phyloP scores from a whole-genome alignment of 2,113 vertebrate genomes.

The Acinonyx jubatus region DNA sequence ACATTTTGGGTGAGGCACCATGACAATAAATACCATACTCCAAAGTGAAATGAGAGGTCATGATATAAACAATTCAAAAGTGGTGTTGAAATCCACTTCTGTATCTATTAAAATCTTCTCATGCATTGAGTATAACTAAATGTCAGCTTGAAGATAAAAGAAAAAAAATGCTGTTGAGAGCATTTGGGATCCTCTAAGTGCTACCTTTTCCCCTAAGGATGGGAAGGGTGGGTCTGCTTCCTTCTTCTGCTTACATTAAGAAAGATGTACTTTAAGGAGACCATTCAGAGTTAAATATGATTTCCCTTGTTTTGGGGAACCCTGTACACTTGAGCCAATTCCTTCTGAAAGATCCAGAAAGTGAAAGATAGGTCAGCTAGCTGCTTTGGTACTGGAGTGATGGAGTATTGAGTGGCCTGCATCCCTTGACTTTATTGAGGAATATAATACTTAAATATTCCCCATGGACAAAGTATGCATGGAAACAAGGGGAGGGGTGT shows the following conservation, averaged over 20 bases:
- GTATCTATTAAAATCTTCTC: neutral
- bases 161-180: no score
- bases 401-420: neutral
- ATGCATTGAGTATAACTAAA: neutral
- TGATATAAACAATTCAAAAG: neutral
- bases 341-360: neutral
- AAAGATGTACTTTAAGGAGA: neutral
- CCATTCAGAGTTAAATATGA: neutral
- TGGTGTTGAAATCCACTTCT: neutral
- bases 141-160: neutral
- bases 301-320: neutral
- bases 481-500: neutral
- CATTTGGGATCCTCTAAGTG: neutral
- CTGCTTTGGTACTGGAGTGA: neutral
- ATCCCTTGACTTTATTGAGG: neutral
- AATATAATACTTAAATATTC: neutral
- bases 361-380: neutral
- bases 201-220: neutral
- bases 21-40: neutral
- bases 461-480: neutral
- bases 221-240: neutral
- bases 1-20: neutral
- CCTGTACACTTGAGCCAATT: neutral
- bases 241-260: neutral
- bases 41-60: neutral